Evolutionary conservation across 2,113 vertebrate genomes (phyloP), one percentile per base, ranked within the genome.

Genomic region (Cynocephalus volans): DNA sequence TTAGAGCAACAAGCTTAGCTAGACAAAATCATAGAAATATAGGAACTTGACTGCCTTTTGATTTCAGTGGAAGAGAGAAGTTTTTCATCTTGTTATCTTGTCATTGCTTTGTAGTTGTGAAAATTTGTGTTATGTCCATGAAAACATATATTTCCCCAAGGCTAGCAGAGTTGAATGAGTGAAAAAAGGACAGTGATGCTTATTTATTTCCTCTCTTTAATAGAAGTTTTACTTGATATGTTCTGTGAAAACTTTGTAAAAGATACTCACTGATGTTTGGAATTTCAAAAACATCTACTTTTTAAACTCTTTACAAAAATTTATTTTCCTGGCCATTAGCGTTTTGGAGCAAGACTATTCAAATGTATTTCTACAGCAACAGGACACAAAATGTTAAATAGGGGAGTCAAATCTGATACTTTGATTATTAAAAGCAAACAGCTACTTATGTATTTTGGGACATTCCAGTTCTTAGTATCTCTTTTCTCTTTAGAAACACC

Each of bases 361-460:
- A 96, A 94, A 93, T 94, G 5, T 75, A 93, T 98, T 97, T 96
- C 83, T 88, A 94, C 97, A 67, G 96, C 70, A 96, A 97, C 56
- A 56, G 81, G 31, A 95, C 93, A 92, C 41, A 96, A 97, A 96
- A 83, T 82, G 92, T 60, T 87, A 93, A 84, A 82, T 62, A 83
- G 4, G 19, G 70, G 82, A 65, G 23, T 90, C 64, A 90, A 90
- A 75, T 64, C 33, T 90, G 41, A 84, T 93, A 93, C 83, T 95
- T 62, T 94, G 41, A 79, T 70, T 93, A 89, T 91, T 86, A 83
- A 87, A 93, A 77, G 54, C 58, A 96, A 89, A 88, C 6, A 77
- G 8, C 36, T 85, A 31, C 26, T 77, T 85, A 52, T 23, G 28
- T 79, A 69, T 79, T 92, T 95, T 82, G 13, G 69, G 52, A 6